Evolutionary conservation across 2,113 vertebrate species (phyloP).

Genomic region (Phyllostomus hastatus): DNA sequence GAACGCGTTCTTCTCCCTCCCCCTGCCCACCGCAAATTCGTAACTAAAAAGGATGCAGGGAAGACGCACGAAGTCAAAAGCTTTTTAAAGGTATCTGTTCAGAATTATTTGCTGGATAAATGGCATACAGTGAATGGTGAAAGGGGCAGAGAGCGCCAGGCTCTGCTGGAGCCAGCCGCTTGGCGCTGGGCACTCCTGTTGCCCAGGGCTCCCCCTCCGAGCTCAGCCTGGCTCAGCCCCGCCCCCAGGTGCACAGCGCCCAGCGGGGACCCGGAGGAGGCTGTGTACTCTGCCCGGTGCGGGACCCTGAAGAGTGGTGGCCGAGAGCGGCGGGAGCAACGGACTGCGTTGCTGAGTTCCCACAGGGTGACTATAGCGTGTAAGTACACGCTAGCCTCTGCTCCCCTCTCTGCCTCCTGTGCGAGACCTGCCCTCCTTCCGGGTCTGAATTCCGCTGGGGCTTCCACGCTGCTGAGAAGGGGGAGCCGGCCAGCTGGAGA

Average conservation of each 20-base stretch:
- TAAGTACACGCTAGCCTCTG: too few species aligned
- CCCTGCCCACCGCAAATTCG: constrained; percentile 10
- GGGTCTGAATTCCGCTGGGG: not conserved
- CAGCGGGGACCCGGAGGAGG: not conserved
- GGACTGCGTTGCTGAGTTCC: not conserved
- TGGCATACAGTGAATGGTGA: constrained; percentile 73
- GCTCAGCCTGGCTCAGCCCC: too few species aligned
- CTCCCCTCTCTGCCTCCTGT: fast-evolving
- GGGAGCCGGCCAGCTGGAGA: too few species aligned
- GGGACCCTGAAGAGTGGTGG: not conserved
- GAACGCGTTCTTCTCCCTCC: constrained; percentile 56
- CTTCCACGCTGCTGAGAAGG: not conserved
- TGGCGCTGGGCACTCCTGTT: constrained; percentile 68
- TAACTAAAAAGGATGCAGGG: constrained; percentile 48
- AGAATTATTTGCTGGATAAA: constrained; percentile 64
- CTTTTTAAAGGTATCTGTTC: constrained; percentile 51
- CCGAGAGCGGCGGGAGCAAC: not conserved
- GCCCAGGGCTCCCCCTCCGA: constrained; percentile 72
- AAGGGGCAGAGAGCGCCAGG: constrained; percentile 40
- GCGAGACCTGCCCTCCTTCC: not conserved
- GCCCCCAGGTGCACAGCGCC: not conserved
- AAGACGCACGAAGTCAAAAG: constrained; percentile 60
- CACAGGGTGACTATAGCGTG: not conserved
- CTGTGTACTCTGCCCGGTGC: not conserved
- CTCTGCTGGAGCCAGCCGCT: constrained; percentile 85